phyloP scores from a whole-genome alignment of 2,113 vertebrate species.

The Tachysurus fulvidraco region DNA sequence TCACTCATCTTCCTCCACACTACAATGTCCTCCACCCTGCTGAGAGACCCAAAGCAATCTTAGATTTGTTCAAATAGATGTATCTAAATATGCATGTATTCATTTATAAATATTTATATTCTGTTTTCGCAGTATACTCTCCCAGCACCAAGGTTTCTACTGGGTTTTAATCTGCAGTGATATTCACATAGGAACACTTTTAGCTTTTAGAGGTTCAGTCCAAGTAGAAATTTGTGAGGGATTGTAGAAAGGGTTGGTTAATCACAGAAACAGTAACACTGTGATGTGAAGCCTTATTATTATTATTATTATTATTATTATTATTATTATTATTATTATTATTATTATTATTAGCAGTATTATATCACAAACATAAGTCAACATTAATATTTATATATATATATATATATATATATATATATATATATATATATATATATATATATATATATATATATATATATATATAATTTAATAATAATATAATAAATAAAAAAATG shows the following conservation, averaged over 20 bases:
- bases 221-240: background rate
- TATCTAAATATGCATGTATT: slow-evolving; percentile 53
- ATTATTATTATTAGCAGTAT: background rate
- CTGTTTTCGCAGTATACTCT: background rate
- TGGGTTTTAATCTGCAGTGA: slow-evolving; percentile 33
- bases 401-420: too few species aligned
- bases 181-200: slow-evolving; percentile 1
- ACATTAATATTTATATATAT: too few species aligned
- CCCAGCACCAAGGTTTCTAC: slow-evolving; percentile 17
- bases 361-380: too few species aligned
- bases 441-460: too few species aligned
- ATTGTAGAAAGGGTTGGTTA: background rate
- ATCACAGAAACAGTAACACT: background rate
- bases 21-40: background rate
- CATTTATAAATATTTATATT: slow-evolving; percentile 55
- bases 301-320: background rate
- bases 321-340: background rate
- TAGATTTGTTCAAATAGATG: slow-evolving; percentile 38
- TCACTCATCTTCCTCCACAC: background rate
- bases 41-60: slow-evolving; percentile 31
- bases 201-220: background rate
- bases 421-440: too few species aligned
- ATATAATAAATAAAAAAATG: too few species aligned
- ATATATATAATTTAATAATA: too few species aligned
- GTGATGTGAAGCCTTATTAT: background rate